Evolutionary conservation across 2,888 invertebrate species (phyloP), one percentile per base, ranked within the genome.

Genomic region (Epinotia bilunana): DNA sequence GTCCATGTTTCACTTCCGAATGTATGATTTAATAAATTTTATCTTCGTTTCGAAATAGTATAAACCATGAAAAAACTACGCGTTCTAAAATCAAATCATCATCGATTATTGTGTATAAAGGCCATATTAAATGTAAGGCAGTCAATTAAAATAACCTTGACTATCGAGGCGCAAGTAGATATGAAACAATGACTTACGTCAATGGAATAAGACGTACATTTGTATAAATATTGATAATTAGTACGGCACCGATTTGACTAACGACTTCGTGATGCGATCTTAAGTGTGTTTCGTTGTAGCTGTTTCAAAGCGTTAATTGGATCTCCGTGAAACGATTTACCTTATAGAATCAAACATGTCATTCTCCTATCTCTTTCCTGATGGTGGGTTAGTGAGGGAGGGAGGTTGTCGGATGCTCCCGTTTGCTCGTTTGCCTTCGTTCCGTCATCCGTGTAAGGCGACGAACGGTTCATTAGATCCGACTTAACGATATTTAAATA

Each of bases 281-380:
- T 91, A 90, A 92, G 91, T 89, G 89, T 90, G 85, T 91, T 91
- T 87, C 87, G 84, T 84, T 91, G 89, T 91, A 90, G 87, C 87
- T 90, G 87, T 88, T 88, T 84, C 87, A 83, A 87, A 79, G 83
- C 84, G 83, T 83, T 92, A 93, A 93, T 93, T 92, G 93, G 91
- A 92, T 93, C 78, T 79, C 74, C 81, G 28, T 65, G 67, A 73
- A 46, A 43, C 23, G 43, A 74, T 65, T 60, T 65, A 64, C n/a
- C 73, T 67, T 18, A 60, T 18, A 12, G 46, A 43, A 63, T 58
- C 55, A 60, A 60, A 70, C 64, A 12, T 20, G 55, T 46, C 39
- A 60, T 55, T 46, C 13, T 43, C 55, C 18, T 60, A 46, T 75
- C 75, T 65, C 67, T 18, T 20, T 61, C n/a, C 7, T 16, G 46